Evolutionary conservation across 1,140 invertebrate species (phyloP), one percentile per base, ranked within the genome.

Genomic region (Hestina assimilis): DNA sequence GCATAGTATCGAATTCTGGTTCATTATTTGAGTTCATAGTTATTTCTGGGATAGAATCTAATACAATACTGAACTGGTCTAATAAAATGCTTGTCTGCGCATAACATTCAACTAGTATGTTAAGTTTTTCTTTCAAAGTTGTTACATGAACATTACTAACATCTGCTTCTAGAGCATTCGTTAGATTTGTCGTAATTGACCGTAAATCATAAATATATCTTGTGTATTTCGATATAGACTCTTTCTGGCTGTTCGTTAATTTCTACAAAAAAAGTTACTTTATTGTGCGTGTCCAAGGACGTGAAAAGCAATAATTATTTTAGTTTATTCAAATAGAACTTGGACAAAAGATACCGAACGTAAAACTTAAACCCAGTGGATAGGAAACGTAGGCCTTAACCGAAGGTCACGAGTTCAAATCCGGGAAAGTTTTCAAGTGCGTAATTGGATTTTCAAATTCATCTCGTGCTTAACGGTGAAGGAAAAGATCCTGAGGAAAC

Each of bases 31-130:
- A 46, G 14, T 55, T 66, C n/a, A 83, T 17, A 11, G 55, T 65
- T 35, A 90, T 82, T 56, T 77, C 78, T 9, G 93, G 93, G 65
- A 91, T 92, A 23, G 92, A 88, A 69, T 92, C 86, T 3, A 94
- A 45, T 7, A 93, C 83, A 0, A 93, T 59, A 52, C 89, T 63
- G 23, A 92, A 89, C 63, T 94, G 93, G 46, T 92, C 90, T 7
- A 92, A 79, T 21, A 90, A 72, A 48, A 90, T 87, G 51, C 85
- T 74, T 20, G 89, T 71, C 17, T 89, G 81, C 2, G 89, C 83
- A 33, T 92, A 76, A 14, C 91, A 75, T 43, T 90, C 78, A 12
- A 84, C 88, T 0, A 93, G 75, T 9, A 79, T 72, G 4, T 79
- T 53, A 26, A 53, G 35, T 54, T 57, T 79, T 15, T 56, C 72